Base-by-base conservation (phyloP, 2,797 vertebrate species). In the Sebastes goodei region DNA sequence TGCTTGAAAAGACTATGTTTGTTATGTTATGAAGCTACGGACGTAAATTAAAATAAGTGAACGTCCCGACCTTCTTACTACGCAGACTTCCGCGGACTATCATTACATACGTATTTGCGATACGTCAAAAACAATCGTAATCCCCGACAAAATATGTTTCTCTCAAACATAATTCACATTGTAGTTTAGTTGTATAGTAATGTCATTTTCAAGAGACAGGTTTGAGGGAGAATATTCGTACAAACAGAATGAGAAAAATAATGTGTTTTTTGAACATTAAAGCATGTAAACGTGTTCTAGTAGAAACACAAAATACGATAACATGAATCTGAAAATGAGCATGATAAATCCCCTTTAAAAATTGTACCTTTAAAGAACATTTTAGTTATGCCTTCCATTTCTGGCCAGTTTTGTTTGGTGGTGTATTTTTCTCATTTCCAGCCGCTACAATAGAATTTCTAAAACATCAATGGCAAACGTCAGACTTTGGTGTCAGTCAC, bases 381-480 rank as follows among this genome's bases (percentile, higher is more conserved):
- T 74, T 49, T 38, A 6, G 6, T 59, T 9, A 2, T 20, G 0
- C 2, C 15, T 49, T 61, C 7, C 25, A 71, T 72, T 78, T 55
- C 1, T 4, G n/a, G 27, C 17, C 0, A 20, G 9, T 33, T 38
- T 69, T 71, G 29, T 74, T 25, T 12, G 17, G 5, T 25, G n/a
- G 63, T 56, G 60, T 62, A 23, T 79, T 82, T 80, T 71, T 65
- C 62, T 76, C 33, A 57, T 82, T 70, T 81, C 12, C 62, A 68
- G 46, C 59, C 5, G 7, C 71, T 6, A 23, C 63, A 77, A 63
- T 30, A n/a, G 4, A 38, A 62, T 77, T 71, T 84, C 68, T 57
- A 61, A 85, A 82, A 62, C 80, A 80, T 85, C 64, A 71, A 27
- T 73, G 57, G 65, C 52, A 76, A 83, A 72, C n/a, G 7, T 82